Conservation (phyloP, 2,888 invertebrate genomes). For the Fragum whitleyi region DNA sequence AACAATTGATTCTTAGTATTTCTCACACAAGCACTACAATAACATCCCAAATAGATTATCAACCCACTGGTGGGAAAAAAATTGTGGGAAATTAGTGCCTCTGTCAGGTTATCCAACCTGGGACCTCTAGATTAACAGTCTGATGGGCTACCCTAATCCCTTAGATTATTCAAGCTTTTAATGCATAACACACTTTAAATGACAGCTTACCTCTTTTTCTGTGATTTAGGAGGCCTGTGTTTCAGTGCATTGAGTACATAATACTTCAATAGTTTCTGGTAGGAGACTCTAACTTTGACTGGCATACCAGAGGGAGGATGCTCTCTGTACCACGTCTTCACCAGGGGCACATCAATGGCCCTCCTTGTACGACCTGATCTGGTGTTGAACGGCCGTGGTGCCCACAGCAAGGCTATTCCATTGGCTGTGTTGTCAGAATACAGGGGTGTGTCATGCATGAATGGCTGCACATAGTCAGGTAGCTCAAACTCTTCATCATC, state of each 20-base stretch:
- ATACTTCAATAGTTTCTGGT: conserved; percentile 99
- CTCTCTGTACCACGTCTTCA: conserved; percentile 94
- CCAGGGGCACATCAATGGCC: conserved; percentile 98
- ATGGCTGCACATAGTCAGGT: conserved; percentile 95
- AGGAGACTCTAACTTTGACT: conserved; percentile 99
- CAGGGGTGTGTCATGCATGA: conserved; percentile 96
- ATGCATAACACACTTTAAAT: too few species aligned
- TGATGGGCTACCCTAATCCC: too few species aligned
- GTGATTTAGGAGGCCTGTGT: conserved; percentile 98
- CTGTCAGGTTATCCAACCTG: too few species aligned
- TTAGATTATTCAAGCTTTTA: too few species aligned
- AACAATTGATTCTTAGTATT: too few species aligned
- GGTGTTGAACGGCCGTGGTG: conserved; percentile 98
- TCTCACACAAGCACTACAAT: too few species aligned
- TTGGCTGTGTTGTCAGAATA: conserved; percentile 99
- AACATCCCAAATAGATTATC: too few species aligned
- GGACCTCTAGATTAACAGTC: too few species aligned
- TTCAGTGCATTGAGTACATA: conserved; percentile 99
- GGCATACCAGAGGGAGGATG: conserved; percentile 88
- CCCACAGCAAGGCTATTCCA: conserved; percentile 98
- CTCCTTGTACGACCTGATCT: conserved; percentile 97
- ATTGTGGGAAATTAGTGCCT: too few species aligned
- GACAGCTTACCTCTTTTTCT: conserved; percentile 94
- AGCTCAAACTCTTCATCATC: conserved; percentile 94
- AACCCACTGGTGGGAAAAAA: too few species aligned